phyloP scores from a whole-genome alignment of 2,888 invertebrate genomes.

The Agonopterix heracliana region DNA sequence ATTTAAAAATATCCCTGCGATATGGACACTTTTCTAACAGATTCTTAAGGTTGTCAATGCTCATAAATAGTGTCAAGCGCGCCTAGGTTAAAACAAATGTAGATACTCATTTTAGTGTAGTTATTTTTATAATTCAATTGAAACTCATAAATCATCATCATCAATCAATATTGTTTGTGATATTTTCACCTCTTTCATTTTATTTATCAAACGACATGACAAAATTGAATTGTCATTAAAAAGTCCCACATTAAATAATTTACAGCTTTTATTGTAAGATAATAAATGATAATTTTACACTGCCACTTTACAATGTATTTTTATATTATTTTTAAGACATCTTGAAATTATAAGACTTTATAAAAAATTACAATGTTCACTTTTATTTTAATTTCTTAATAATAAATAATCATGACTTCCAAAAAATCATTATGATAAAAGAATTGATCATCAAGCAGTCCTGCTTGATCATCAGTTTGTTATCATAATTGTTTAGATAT shows the following conservation, averaged over 20 bases:
- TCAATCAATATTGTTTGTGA: constrained; percentile 43
- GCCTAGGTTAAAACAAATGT: constrained; percentile 27
- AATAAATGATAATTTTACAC: constrained; percentile 50
- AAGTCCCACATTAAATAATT: constrained; percentile 34
- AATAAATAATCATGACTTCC: neutral
- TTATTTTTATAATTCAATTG: constrained; percentile 5
- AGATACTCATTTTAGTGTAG: constrained; percentile 43
- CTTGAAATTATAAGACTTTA: constrained; percentile 21
- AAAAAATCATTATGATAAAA: neutral
- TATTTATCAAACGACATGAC: neutral
- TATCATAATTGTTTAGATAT: no score
- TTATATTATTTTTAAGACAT: constrained; percentile 21
- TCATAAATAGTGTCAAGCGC: constrained; percentile 11
- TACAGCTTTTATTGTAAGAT: constrained; percentile 46
- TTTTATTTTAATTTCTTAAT: neutral
- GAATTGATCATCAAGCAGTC: no score
- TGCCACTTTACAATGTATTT: constrained; percentile 51
- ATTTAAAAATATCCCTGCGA: neutral
- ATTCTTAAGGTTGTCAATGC: constrained; percentile 15
- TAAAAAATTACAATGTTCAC: constrained; percentile 10
- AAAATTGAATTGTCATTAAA: constrained; percentile 20
- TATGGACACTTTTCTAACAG: constrained; percentile 3
- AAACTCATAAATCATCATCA: constrained; percentile 10
- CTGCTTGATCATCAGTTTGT: no score
- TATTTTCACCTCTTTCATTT: constrained; percentile 27